Base-by-base conservation (phyloP, 2,797 vertebrate genomes). In the Clarias fuscus region DNA sequence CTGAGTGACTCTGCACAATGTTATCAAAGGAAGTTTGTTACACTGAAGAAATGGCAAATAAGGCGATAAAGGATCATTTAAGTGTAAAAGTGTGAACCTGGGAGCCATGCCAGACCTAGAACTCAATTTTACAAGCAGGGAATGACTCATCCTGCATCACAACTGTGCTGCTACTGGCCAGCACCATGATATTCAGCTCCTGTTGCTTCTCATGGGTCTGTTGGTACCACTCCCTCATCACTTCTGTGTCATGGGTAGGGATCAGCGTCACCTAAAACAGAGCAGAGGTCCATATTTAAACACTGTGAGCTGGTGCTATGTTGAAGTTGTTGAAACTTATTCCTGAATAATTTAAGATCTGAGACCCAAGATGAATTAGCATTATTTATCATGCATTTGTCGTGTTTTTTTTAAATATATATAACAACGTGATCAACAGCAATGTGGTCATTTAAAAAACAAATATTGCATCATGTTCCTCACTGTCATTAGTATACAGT, bases 81-180 rank as follows among this genome's bases (percentile, higher is more conserved):
- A 72, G 85, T 75, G 82, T 87, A 86, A 87, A 86, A 85, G 85
- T 84, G 90, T 88, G 84, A 83, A 90, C 88, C 88, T 88, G 84
- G 90, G 84, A 84, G 85, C 86, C 78, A 24, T 70, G 73, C 64
- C 84, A 82, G 72, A 88, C 30, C 96, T 96, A 99, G 94, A 99
- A 99, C 93, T 99, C 98, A 1, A 99, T 99, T 96, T 99, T 99
- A 97, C 98, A 99, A 92, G 98, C 98, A 27, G 98, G 97, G 91
- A 99, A 99, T 82, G 98, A 99, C 92, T 99, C 98, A 0, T 99
- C 98, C 94, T 99, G 98, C 98, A 99, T 99, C 90, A 99, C 98
- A 17, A 99, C 98, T 0, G 98, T 99, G 95, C 98, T 99, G 96
- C 98, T 99, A 95, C 98, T 99, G 67, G 98, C 98, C 94, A 99